A percentile compares a stretch with the other conserved stretches of the same genome.
Evolutionary conservation across 2,113 vertebrate species (phyloP).

Genomic region (Rattus rattus): DNA sequence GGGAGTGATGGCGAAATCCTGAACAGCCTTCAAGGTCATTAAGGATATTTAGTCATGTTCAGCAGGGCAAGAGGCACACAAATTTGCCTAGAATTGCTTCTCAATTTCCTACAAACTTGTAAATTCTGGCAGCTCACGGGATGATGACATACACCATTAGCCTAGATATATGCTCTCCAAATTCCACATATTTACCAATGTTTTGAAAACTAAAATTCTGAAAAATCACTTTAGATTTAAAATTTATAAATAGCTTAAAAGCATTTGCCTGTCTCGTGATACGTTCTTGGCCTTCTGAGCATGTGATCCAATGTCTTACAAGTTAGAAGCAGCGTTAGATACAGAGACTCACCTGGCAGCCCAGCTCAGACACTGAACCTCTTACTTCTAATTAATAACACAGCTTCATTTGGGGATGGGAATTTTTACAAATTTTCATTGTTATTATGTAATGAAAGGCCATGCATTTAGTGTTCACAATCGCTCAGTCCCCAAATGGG

Average conservation of each 20-base stretch:
- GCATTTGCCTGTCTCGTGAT: neutral
- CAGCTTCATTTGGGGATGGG: neutral
- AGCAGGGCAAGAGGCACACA: conserved; percentile 15
- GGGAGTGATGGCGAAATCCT: conserved; percentile 56
- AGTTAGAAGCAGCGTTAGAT: neutral
- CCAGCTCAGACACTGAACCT: neutral
- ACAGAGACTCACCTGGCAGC: neutral
- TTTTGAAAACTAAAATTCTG: conserved; percentile 4
- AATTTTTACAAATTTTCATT: neutral
- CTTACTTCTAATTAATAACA: neutral
- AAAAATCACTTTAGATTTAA: neutral
- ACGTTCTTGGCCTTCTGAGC: neutral
- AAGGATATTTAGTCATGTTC: conserved; percentile 65
- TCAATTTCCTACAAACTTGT: conserved; percentile 62
- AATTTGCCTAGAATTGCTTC: conserved; percentile 48
- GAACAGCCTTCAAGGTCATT: conserved; percentile 52
- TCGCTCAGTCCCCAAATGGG: neutral
- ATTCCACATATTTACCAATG: neutral
- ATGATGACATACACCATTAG: conserved; percentile 23
- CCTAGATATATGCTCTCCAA: conserved; percentile 22
- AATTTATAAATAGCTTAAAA: too few species aligned
- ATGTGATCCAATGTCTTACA: neutral
- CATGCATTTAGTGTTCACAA: neutral
- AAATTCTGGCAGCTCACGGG: conserved; percentile 40
- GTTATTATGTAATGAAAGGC: neutral